Evolutionary conservation across 2,797 vertebrate species (phyloP).

Genomic region (Spheniscus humboldti): DNA sequence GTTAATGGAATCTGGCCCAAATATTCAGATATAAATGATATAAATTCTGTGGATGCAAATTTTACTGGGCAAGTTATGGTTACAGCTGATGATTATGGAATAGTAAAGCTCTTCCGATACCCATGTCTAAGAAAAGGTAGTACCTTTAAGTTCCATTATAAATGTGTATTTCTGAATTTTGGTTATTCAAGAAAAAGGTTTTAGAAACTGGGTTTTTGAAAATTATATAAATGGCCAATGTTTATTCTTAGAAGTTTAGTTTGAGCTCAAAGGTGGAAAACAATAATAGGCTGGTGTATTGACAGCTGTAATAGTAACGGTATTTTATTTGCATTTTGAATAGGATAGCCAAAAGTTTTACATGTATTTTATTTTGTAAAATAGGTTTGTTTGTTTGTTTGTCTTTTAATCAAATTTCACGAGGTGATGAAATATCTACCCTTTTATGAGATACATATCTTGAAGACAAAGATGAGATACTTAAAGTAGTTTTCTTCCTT

Average conservation of each 20-base stretch:
- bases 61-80: slow-evolving; percentile 94
- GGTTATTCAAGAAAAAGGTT: neutral
- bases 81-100: slow-evolving; percentile 95
- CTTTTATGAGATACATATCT: neutral
- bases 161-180: neutral
- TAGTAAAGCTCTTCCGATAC: slow-evolving; percentile 95
- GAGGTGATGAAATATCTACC: neutral
- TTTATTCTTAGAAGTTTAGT: neutral
- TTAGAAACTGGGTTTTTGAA: neutral
- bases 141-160: slow-evolving; percentile 14
- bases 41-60: slow-evolving; percentile 97
- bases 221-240: neutral
- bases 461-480: neutral
- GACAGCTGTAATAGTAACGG: neutral
- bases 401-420: neutral
- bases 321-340: neutral
- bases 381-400: too few species aligned
- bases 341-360: neutral
- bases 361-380: neutral
- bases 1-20: slow-evolving; percentile 98
- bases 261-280: neutral
- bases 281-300: neutral
- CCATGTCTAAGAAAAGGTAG: slow-evolving; percentile 96
- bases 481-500: neutral
- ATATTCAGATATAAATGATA: slow-evolving; percentile 93